A percentile compares a stretch with the other conserved stretches of the same genome.
Conservation (phyloP, 2,888 invertebrate species). For the Platerodrilus igneus region DNA sequence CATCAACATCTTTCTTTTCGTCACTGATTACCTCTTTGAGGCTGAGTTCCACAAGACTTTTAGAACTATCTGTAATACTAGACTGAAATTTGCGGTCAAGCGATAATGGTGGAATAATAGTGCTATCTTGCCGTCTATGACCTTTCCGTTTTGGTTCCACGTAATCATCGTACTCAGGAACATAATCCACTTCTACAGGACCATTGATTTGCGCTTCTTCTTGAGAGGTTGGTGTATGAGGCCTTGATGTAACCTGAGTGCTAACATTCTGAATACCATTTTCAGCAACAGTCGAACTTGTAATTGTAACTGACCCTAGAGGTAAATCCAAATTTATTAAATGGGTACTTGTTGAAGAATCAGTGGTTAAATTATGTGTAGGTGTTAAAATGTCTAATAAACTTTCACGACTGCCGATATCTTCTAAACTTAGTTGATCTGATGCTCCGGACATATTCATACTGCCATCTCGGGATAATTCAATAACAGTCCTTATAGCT, state of each 20-base stretch:
- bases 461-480: slow-evolving; percentile 46
- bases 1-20: slow-evolving; percentile 49
- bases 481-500: slow-evolving; percentile 47
- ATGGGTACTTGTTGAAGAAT: slow-evolving; percentile 47
- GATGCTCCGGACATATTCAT: slow-evolving; percentile 48
- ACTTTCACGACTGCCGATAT: slow-evolving; percentile 40
- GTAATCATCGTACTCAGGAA: slow-evolving; percentile 49
- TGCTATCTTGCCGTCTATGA: slow-evolving; percentile 56
- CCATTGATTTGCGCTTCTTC: slow-evolving; percentile 42
- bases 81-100: slow-evolving; percentile 36
- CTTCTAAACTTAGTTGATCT: slow-evolving; percentile 48
- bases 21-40: slow-evolving; percentile 47
- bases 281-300: slow-evolving; percentile 50
- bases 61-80: slow-evolving; percentile 44
- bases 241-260: slow-evolving; percentile 54
- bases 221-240: slow-evolving; percentile 33
- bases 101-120: slow-evolving; percentile 38
- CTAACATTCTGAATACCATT: slow-evolving; percentile 51
- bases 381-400: slow-evolving; percentile 31
- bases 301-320: slow-evolving; percentile 51
- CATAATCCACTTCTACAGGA: slow-evolving; percentile 51
- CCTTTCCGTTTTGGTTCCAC: slow-evolving; percentile 47
- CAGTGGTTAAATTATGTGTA: slow-evolving; percentile 32
- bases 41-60: slow-evolving; percentile 40
- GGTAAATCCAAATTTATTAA: slow-evolving; percentile 36